Base-by-base conservation (phyloP, 2,113 vertebrate genomes). In the Podilymbus podiceps region DNA sequence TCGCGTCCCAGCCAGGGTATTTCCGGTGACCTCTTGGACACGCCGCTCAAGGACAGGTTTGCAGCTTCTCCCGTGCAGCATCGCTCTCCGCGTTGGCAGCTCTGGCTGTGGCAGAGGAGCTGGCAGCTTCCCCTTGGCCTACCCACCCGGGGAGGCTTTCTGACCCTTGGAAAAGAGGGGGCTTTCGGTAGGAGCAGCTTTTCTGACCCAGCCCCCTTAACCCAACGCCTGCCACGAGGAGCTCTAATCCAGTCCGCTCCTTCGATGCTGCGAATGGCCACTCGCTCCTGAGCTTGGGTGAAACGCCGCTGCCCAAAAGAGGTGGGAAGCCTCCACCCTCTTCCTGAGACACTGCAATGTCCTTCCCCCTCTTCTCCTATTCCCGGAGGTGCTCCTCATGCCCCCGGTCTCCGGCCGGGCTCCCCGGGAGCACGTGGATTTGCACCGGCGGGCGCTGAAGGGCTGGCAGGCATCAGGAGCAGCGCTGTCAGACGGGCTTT, bases 191-290 rank as follows among this genome's bases (percentile, higher is more conserved):
- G 52, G 8, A 63, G n/a, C 27, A 33, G 53, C 49, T 73, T 35
- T 46, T 38, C 49, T 19, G 31, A 9, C 27, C 46, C 68, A 38
- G 58, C 40, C 31, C 56, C 63, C 63, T 21, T 20, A 19, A 46
- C 8, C 46, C 23, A 18, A 28, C 4, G 1, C 0, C 1, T 53
- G 47, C 35, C n/a, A 38, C 2, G 8, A 31, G 12, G 53, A 49
- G 33, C 13, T 47, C 44, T 40, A 49, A 49, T 16, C 44, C 44
- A 9, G 42, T 4, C 0, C 1, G 30, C 30, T n/a, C 46, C 2
- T 60, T 52, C 4, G 2, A 38, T 31, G 33, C 47, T 6, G 20
- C 2, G 5, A 24, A 8, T 0, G 12, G 58, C 44, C 42, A 53
- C 66, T 49, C n/a, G 66, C 38, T 62, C 38, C 68, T 5, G 12